These are phyloP conservation scores for Cephalopachus bancanus DNA, from an alignment of 2,797 vertebrate species.

Conservation along the genomic window DNA sequence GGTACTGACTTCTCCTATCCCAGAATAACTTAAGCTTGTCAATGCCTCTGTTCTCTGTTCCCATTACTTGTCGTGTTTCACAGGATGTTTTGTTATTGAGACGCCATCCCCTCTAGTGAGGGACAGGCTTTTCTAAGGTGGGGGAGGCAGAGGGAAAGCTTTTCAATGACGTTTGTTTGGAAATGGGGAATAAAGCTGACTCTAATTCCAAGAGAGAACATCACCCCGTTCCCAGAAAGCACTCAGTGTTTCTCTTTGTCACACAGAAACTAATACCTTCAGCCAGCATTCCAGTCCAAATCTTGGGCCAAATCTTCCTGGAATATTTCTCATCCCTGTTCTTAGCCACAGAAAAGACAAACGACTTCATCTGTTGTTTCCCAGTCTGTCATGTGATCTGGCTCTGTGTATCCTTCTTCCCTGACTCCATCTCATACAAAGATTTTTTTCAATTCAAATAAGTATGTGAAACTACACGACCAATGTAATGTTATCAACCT, in stretches of 20 bases:
- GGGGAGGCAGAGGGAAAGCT: not conserved
- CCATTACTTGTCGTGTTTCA: not conserved
- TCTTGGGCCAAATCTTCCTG: not conserved
- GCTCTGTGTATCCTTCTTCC: not conserved
- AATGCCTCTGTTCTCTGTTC: not conserved
- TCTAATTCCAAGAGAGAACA: rapidly evolving
- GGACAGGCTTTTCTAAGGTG: not conserved
- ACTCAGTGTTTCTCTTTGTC: not conserved
- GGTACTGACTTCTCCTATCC: not conserved
- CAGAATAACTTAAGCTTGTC: not conserved
- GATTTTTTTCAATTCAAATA: constrained; percentile 18
- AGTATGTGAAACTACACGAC: not conserved
- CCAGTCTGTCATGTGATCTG: not conserved
- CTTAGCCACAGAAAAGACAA: not conserved
- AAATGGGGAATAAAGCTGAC: not conserved
- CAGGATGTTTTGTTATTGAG: not conserved
- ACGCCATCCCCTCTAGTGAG: not conserved
- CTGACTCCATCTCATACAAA: not conserved
- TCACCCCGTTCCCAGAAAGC: not conserved
- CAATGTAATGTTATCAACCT: constrained; percentile 53
- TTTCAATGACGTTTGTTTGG: not conserved
- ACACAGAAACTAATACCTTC: not conserved
- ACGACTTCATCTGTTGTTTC: not conserved
- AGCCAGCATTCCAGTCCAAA: not conserved
- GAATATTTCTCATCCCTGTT: not conserved